Percentiles rank a stretch among this genome's conserved stretches.
Conservation (phyloP, 2,797 vertebrate species). For the Danionella dracula region DNA sequence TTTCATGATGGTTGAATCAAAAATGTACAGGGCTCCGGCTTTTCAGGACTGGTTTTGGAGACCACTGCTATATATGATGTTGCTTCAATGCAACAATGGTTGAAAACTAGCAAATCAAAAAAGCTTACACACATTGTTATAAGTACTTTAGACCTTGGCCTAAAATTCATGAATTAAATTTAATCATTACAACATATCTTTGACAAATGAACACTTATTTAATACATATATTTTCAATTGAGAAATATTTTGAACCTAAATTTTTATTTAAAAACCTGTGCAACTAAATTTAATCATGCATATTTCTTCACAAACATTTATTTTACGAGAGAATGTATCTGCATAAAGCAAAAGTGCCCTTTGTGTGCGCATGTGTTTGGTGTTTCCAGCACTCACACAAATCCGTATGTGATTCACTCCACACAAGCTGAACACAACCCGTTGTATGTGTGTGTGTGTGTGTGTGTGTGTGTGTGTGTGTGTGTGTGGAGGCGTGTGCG, state of each 20-base stretch:
- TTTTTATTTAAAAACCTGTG: too few relatives aligned
- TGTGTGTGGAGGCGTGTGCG: constrained; percentile 36
- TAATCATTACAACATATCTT: too few relatives aligned
- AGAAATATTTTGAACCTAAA: background rate
- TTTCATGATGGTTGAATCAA: too few relatives aligned
- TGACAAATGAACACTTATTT: too few relatives aligned
- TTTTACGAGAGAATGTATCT: constrained; percentile 1
- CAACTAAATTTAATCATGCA: background rate
- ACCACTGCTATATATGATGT: too few relatives aligned
- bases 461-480: constrained; percentile 10
- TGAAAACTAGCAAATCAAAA: too few relatives aligned
- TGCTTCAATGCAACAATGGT: too few relatives aligned
- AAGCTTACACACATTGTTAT: too few relatives aligned
- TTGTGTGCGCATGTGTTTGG: constrained; percentile 25
- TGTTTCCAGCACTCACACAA: constrained; percentile 52
- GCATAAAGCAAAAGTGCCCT: constrained; percentile 31
- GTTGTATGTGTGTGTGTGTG: constrained; percentile 63
- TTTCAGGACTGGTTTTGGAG: too few relatives aligned
- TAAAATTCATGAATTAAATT: too few relatives aligned
- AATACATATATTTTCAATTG: background rate
- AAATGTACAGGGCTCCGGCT: too few relatives aligned
- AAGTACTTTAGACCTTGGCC: too few relatives aligned
- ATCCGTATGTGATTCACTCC: constrained; percentile 64
- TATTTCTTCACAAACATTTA: background rate
- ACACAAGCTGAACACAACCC: constrained; percentile 59